Percentiles rank a stretch among this genome's conserved stretches.
These are phyloP conservation scores for Watsonalla cultraria DNA, from an alignment of 2,888 invertebrate genomes.

Conservation along the genomic window DNA sequence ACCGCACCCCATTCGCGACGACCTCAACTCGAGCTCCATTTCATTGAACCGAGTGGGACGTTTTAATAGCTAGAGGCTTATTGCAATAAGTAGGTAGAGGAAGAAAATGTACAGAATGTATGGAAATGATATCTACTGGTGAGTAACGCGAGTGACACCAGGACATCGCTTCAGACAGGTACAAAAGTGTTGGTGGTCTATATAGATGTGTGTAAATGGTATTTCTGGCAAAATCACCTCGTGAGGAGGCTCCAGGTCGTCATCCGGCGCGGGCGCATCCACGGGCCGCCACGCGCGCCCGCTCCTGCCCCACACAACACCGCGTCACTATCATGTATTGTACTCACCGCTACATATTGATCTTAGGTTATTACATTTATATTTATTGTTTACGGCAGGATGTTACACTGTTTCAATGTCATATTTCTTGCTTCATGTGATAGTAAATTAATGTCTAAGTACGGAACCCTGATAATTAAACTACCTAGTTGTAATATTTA, in stretches of 20 bases:
- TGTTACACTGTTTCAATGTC: too few relatives aligned
- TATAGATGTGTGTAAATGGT: slow-evolving; percentile 63
- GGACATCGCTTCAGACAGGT: slow-evolving; percentile 50
- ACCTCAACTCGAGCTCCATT: neutral
- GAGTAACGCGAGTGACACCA: slow-evolving; percentile 58
- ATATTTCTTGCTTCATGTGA: slow-evolving; percentile 1
- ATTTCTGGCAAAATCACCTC: slow-evolving; percentile 79
- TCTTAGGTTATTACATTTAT: neutral
- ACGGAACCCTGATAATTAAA: neutral
- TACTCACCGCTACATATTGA: neutral
- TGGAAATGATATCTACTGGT: slow-evolving; percentile 27
- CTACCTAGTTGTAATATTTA: neutral
- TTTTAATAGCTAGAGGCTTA: slow-evolving; percentile 5
- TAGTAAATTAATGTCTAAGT: slow-evolving; percentile 20
- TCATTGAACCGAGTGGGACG: slow-evolving; percentile 10
- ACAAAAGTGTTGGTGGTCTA: slow-evolving; percentile 62
- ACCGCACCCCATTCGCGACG: slow-evolving; percentile 21
- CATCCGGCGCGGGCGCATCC: slow-evolving; percentile 64
- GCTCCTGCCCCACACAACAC: slow-evolving; percentile 72
- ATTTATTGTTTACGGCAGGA: too few relatives aligned
- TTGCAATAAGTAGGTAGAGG: neutral
- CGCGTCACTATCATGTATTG: slow-evolving; percentile 38
- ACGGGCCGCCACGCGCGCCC: slow-evolving; percentile 66
- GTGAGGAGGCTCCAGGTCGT: slow-evolving; percentile 67
- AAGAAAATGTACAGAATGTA: slow-evolving; percentile 10